These are phyloP conservation scores for Pelecanus crispus DNA, from an alignment of 2,113 vertebrate species.

Conservation along the genomic window DNA sequence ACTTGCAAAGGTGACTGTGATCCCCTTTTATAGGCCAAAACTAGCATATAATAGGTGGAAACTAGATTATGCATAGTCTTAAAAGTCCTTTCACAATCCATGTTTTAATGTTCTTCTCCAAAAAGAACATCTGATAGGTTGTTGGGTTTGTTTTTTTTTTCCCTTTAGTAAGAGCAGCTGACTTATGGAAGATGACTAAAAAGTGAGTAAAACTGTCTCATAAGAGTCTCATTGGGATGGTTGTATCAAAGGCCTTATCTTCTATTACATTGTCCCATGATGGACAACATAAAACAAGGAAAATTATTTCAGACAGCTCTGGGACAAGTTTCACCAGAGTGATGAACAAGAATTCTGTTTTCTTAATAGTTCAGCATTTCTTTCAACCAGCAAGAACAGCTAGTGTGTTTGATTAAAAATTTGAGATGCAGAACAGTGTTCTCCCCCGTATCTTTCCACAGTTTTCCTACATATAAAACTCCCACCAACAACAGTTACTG, in stretches of 20 bases:
- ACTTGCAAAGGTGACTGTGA: slow-evolving; percentile 9
- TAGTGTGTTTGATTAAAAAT: background rate
- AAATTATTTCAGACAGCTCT: background rate
- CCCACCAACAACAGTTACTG: background rate
- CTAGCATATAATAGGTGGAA: slow-evolving; percentile 36
- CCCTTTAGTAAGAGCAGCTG: background rate
- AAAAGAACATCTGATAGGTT: background rate
- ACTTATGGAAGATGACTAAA: background rate
- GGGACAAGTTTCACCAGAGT: background rate
- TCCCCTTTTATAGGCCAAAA: slow-evolving; percentile 4
- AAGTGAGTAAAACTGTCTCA: background rate
- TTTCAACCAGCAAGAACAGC: background rate
- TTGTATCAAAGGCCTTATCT: background rate
- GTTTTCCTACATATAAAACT: background rate
- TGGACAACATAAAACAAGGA: background rate
- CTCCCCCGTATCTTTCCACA: background rate
- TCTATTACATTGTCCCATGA: background rate
- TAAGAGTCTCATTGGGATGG: background rate
- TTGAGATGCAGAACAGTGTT: background rate
- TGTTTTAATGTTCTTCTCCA: slow-evolving; percentile 12
- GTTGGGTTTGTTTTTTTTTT: background rate
- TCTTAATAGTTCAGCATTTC: background rate
- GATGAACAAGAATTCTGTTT: slow-evolving; percentile 1
- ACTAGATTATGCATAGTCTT: slow-evolving; percentile 53
- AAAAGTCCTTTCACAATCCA: slow-evolving; percentile 3